Evolutionary conservation across 1,140 invertebrate species (phyloP).

Genomic region (Pemphigus obesinymphae): DNA sequence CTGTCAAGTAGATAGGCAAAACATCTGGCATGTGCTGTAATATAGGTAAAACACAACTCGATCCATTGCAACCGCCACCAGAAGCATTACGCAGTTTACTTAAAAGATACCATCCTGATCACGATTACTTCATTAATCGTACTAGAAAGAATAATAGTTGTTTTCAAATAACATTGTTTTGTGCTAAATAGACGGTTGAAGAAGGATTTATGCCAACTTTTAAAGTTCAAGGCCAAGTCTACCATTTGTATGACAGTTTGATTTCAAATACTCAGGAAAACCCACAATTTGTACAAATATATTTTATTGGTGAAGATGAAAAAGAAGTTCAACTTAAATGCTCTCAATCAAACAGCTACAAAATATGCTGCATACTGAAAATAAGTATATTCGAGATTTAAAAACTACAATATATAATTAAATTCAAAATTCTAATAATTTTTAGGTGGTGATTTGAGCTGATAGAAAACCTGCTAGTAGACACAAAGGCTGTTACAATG

Average conservation of each 20-base stretch:
- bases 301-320: too few species aligned
- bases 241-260: too few species aligned
- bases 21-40: too few species aligned
- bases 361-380: conserved; percentile 44
- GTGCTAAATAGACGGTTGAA: neutral
- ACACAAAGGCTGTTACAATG: conserved; percentile 48
- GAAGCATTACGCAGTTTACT: conserved; percentile 43
- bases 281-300: too few species aligned
- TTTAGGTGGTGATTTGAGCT: conserved; percentile 42
- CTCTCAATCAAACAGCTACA: conserved; percentile 45
- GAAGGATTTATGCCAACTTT: too few species aligned
- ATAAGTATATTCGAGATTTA: too few species aligned
- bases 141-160: conserved; percentile 47
- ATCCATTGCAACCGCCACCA: too few species aligned
- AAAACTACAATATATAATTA: conserved; percentile 47
- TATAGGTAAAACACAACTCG: too few species aligned
- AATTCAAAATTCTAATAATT: conserved; percentile 42
- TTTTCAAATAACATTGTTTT: conserved; percentile 29
- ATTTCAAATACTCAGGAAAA: too few species aligned
- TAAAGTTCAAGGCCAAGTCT: too few species aligned
- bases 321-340: too few species aligned
- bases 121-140: conserved; percentile 50
- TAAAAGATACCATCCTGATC: conserved; percentile 43
- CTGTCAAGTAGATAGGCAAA: too few species aligned
- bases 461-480: conserved; percentile 44